Conservation (phyloP, 2,797 vertebrate genomes). For the Pristis pectinata region DNA sequence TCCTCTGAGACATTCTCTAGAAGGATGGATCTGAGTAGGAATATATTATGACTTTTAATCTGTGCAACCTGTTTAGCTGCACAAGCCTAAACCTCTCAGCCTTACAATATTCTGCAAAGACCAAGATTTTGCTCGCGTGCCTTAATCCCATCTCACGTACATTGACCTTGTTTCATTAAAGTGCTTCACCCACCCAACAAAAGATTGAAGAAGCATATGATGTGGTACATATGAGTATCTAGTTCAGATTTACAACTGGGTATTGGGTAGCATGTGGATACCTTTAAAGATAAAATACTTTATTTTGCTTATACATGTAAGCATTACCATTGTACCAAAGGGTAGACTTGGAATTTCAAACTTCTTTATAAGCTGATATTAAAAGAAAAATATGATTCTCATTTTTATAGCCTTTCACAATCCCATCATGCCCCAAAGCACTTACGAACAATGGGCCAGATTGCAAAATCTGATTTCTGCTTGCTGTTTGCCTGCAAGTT, state of each 20-base stretch:
- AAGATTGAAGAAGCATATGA: background rate
- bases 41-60: background rate
- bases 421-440: too few species aligned
- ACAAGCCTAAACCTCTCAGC: background rate
- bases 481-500: too few species aligned
- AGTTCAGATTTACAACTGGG: background rate
- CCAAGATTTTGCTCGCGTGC: background rate
- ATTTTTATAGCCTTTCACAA: too few species aligned
- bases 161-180: background rate
- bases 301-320: background rate
- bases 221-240: background rate
- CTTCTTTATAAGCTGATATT: background rate
- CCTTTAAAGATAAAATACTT: background rate
- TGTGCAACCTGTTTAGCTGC: background rate
- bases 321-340: background rate
- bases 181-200: background rate
- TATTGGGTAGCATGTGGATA: background rate
- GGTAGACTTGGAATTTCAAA: background rate
- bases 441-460: too few species aligned
- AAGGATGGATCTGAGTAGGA: too few species aligned
- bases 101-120: background rate
- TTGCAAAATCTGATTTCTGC: too few species aligned
- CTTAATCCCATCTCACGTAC: background rate
- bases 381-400: too few species aligned
- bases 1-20: background rate